These are phyloP conservation scores for Phainopepla nitens DNA, from an alignment of 2,113 vertebrate genomes.

Conservation along the genomic window DNA sequence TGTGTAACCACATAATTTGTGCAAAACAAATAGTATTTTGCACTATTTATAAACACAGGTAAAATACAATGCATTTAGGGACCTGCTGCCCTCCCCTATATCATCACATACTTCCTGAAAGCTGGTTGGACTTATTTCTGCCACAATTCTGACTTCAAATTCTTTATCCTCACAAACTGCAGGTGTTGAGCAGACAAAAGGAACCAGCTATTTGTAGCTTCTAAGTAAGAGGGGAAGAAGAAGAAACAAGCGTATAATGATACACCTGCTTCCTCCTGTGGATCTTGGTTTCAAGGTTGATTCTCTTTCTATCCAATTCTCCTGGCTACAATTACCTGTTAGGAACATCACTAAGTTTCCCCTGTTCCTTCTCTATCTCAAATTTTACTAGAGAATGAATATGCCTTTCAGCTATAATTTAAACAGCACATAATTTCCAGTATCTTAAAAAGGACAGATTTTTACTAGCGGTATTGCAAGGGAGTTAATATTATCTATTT, in stretches of 20 bases:
- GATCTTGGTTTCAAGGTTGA: background rate
- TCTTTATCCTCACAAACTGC: background rate
- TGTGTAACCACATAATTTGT: background rate
- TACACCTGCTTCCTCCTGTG: background rate
- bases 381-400: background rate
- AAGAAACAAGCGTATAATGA: background rate
- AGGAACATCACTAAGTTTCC: background rate
- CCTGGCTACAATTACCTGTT: background rate
- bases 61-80: rapidly evolving
- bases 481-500: background rate
- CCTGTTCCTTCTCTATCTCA: no score
- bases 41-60: background rate
- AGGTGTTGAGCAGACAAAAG: background rate
- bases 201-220: background rate
- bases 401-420: background rate
- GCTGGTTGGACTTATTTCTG: background rate
- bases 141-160: background rate
- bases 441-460: background rate
- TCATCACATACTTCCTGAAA: rapidly evolving
- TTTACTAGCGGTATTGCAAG: background rate
- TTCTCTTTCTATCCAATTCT: background rate
- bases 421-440: background rate
- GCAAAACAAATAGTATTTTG: background rate
- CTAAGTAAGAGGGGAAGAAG: background rate
- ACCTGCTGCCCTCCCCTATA: background rate